Evolutionary conservation across 2,113 vertebrate genomes (phyloP), one percentile per base, ranked within the genome.

Genomic region (Rhinolophus ferrumequinum): DNA sequence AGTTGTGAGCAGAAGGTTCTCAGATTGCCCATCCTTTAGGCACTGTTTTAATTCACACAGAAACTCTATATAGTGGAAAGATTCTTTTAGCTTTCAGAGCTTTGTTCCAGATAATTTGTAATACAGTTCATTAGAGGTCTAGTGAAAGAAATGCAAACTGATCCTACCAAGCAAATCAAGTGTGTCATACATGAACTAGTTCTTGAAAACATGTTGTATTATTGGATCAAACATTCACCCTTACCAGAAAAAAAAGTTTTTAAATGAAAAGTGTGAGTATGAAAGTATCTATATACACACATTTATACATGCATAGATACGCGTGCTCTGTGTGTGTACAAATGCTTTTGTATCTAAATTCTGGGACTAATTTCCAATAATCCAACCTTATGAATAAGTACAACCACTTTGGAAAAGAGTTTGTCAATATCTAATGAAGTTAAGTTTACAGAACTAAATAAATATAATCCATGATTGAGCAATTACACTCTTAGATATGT

Each of bases 381-480:
- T 72, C 72, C 26, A 92, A 92, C 56, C 12, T 84, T 88, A 94
- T 13, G 28, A 91, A 73, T 30, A 77, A 15, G 30, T 64, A 64
- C 0, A 8, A 82, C 5, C 9, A 92, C 69, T 92, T 19, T 82
- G 13, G n/a, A 38, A 56, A 92, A 77, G 3, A 81, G 67, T 35
- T 56, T 47, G 41, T 22, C n/a, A 88, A 8, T 88, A 38, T 38
- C 54, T 56, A 52, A n/a, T 12, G 67, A 26, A 81, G 41, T 62
- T 88, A 93, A 66, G 33, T 92, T 54, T 52, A 85, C 4, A 62
- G 77, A 87, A 30, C 38, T 87, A 77, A 77, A 82, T 86, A 90
- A 85, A 81, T 75, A 67, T 52, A 81, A 75, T 33, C 22, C 33
- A 70, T 38, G 44, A 82, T 33, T 3, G 1, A 94, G 94, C 28